Evolutionary conservation across 2,797 vertebrate genomes (phyloP).

Genomic region (Gymnothorax reevesii): DNA sequence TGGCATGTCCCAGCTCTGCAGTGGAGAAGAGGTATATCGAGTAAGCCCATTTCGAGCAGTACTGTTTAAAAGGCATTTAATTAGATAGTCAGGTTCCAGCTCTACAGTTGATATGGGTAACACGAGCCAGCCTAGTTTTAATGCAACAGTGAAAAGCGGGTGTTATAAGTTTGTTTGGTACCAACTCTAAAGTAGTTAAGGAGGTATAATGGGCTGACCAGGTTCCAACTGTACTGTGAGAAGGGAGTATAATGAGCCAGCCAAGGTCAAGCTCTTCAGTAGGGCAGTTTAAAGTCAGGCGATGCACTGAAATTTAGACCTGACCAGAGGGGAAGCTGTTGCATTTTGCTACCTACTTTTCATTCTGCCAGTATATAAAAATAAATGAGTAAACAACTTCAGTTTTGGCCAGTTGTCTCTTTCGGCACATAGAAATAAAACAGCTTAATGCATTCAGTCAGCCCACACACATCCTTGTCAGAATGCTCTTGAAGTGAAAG

Average conservation of each 20-base stretch:
- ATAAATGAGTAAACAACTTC: neutral
- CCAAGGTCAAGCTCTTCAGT: neutral
- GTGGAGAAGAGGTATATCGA: neutral
- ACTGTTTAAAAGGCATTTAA: neutral
- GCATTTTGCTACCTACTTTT: neutral
- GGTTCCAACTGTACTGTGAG: neutral
- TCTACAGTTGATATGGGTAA: neutral
- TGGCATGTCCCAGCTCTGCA: neutral
- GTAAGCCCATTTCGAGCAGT: neutral
- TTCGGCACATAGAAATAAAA: neutral
- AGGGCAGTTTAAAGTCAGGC: neutral
- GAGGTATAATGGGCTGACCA: neutral
- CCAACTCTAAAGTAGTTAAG: neutral
- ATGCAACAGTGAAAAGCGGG: neutral
- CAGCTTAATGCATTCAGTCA: neutral
- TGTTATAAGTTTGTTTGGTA: neutral
- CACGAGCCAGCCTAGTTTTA: neutral
- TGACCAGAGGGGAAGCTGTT: neutral
- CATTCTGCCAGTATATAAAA: neutral
- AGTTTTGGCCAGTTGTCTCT: neutral
- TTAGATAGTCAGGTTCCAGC: neutral
- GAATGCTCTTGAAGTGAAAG: neutral
- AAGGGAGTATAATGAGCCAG: neutral
- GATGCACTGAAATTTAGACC: neutral
- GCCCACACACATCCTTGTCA: neutral